Percentiles rank a stretch among this genome's conserved stretches.
These are phyloP conservation scores for Xiphophorus maculatus DNA, from an alignment of 2,113 vertebrate genomes.

Conservation along the genomic window DNA sequence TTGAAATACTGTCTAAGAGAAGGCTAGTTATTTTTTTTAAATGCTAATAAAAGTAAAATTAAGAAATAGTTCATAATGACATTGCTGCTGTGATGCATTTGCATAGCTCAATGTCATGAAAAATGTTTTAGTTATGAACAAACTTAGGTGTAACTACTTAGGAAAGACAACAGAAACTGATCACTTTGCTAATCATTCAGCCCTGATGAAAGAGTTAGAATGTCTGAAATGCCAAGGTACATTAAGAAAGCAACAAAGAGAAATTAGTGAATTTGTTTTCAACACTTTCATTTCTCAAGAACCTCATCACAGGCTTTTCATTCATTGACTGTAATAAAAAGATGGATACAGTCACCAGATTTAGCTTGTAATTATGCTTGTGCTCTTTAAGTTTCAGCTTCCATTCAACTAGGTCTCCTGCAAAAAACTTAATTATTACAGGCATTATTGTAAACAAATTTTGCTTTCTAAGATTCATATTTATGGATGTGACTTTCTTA, in stretches of 20 bases:
- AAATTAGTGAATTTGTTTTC: neutral
- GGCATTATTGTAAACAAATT: neutral
- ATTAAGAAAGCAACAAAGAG: neutral
- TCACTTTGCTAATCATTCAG: neutral
- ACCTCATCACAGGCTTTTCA: neutral
- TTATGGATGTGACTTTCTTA: neutral
- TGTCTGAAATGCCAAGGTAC: neutral
- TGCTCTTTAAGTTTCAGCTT: too few relatives aligned
- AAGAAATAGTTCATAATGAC: neutral
- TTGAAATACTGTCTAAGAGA: neutral
- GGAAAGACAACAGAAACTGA: neutral
- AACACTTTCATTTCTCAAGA: neutral
- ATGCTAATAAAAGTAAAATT: neutral
- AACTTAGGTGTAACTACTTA: neutral
- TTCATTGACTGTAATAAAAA: neutral
- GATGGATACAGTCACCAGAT: neutral
- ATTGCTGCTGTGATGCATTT: neutral
- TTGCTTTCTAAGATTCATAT: neutral
- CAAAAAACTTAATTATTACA: neutral
- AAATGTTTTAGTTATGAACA: neutral
- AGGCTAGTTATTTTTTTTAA: neutral
- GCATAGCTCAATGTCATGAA: neutral
- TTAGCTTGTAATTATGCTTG: neutral
- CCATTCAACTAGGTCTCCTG: neutral
- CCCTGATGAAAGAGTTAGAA: neutral